Conservation (phyloP, 2,113 vertebrate genomes). For the Aix galericulata region DNA sequence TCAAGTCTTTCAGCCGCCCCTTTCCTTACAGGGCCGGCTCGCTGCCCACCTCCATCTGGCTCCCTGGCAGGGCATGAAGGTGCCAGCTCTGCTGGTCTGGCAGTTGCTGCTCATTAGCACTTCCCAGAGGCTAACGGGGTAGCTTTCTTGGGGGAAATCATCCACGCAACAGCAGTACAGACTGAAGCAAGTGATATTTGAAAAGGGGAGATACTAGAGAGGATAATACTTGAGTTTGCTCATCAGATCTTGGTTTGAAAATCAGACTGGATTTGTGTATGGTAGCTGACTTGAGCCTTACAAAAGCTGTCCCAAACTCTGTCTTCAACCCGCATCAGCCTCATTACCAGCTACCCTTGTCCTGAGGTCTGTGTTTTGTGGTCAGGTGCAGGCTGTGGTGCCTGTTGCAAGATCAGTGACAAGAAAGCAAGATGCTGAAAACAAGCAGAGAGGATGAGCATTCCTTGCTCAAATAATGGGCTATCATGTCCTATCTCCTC, state of each 20-base stretch:
- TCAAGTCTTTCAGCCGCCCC: background rate
- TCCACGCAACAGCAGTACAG: fast-evolving
- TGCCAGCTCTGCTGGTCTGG: background rate
- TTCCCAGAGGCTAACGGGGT: background rate
- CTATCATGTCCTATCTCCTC: background rate
- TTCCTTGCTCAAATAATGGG: background rate
- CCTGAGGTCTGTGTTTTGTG: background rate
- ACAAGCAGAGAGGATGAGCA: background rate
- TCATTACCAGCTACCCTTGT: background rate
- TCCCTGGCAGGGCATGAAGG: background rate
- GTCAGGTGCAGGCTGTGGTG: background rate
- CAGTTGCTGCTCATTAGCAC: background rate
- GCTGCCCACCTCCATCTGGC: constrained; percentile 25
- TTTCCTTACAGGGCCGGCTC: background rate
- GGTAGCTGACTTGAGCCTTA: background rate
- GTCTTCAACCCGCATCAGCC: background rate
- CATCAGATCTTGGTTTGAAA: background rate
- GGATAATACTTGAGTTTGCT: background rate
- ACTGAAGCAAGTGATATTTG: fast-evolving
- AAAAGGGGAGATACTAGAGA: fast-evolving
- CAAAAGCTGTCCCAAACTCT: background rate
- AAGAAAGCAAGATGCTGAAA: background rate
- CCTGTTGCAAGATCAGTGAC: too few species aligned
- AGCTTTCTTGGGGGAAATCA: background rate
- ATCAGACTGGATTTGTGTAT: background rate